These are phyloP conservation scores for Sakesphorus luctuosus DNA, from an alignment of 2,113 vertebrate genomes.

Conservation along the genomic window DNA sequence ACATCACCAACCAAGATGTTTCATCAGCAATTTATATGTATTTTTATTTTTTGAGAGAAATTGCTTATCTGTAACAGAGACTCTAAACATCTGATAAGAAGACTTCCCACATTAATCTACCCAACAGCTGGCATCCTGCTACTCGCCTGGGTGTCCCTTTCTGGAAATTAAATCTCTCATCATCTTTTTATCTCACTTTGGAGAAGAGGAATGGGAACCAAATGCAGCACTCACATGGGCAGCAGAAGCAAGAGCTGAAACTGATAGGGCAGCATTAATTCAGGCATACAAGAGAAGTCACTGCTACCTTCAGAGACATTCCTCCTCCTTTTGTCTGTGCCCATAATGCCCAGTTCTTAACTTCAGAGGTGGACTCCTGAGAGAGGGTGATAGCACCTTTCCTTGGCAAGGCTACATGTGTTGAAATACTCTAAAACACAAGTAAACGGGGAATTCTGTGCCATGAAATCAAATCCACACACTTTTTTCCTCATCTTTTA, in stretches of 20 bases:
- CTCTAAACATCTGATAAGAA: slow-evolving; percentile 28
- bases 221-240: neutral
- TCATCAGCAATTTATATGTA: neutral
- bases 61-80: neutral
- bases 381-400: too few relatives aligned
- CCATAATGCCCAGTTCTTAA: neutral
- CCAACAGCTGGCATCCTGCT: neutral
- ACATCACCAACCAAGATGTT: slow-evolving; percentile 10
- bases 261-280: neutral
- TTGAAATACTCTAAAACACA: neutral
- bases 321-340: neutral
- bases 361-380: neutral
- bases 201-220: neutral
- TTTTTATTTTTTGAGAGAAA: slow-evolving; percentile 16
- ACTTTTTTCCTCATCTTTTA: neutral
- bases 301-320: neutral
- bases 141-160: neutral
- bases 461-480: neutral
- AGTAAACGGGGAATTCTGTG: neutral
- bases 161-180: slow-evolving; percentile 43
- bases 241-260: neutral
- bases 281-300: neutral
- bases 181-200: slow-evolving; percentile 9
- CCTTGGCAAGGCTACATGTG: neutral
- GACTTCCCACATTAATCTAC: slow-evolving; percentile 34